phyloP scores from a whole-genome alignment of 2,113 vertebrate genomes.

The Tiliqua scincoides region DNA sequence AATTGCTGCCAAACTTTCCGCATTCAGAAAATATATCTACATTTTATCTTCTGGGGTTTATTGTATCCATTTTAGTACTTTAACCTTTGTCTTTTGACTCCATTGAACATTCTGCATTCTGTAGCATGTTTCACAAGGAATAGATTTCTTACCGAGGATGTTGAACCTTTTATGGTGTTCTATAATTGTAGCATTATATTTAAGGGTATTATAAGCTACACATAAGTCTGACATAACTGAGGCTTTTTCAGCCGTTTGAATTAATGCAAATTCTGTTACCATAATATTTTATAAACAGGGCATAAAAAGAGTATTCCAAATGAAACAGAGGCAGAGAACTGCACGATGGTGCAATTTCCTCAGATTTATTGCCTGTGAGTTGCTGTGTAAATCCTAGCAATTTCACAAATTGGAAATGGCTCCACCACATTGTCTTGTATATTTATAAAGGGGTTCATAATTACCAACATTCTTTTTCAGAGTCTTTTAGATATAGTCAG shows the following conservation, averaged over 20 bases:
- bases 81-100: slow-evolving; percentile 22
- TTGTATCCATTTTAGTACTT: slow-evolving; percentile 14
- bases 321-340: neutral
- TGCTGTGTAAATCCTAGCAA: slow-evolving; percentile 5
- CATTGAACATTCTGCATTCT: neutral
- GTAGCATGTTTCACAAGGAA: neutral
- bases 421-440: slow-evolving; percentile 51
- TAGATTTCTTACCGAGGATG: neutral
- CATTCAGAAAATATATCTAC: neutral
- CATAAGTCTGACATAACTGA: neutral
- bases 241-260: slow-evolving; percentile 14
- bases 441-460: slow-evolving; percentile 49
- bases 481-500: slow-evolving; percentile 36
- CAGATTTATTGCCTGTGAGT: slow-evolving; percentile 20
- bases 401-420: slow-evolving; percentile 56
- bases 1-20: slow-evolving; percentile 14
- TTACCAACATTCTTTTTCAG: slow-evolving; percentile 36
- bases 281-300: slow-evolving; percentile 30
- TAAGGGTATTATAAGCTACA: slow-evolving; percentile 13
- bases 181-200: slow-evolving; percentile 15
- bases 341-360: slow-evolving; percentile 15
- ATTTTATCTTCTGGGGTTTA: slow-evolving; percentile 2
- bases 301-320: slow-evolving; percentile 12
- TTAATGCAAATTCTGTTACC: slow-evolving; percentile 11
- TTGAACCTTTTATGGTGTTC: neutral